A percentile compares a stretch with the other conserved stretches of the same genome.
Conservation (phyloP, 1,140 invertebrate genomes). For the Dysdera silvatica region DNA sequence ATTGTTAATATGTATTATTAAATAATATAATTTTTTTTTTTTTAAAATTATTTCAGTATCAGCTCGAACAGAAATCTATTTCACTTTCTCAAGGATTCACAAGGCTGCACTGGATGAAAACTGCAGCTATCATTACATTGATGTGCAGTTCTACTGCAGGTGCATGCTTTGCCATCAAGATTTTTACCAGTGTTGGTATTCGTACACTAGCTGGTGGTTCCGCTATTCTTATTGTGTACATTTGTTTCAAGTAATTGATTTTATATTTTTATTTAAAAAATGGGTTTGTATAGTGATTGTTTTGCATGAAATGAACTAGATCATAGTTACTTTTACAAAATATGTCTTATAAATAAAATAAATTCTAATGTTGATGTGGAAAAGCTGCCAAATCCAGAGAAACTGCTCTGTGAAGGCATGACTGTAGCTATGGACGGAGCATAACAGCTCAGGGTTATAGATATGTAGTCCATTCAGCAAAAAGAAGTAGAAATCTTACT, state of each 20-base stretch:
- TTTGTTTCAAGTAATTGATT: conserved; percentile 63
- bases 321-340: neutral
- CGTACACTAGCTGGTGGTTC: conserved; percentile 67
- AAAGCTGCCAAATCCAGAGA: no score
- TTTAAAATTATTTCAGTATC: conserved; percentile 39
- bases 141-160: conserved; percentile 65
- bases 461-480: no score
- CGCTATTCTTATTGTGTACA: conserved; percentile 70
- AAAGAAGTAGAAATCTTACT: no score
- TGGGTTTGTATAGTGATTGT: neutral
- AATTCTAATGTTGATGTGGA: no score
- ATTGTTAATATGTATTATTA: neutral
- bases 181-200: conserved; percentile 66
- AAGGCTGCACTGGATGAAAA: conserved; percentile 68
- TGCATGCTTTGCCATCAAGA: conserved; percentile 71
- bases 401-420: no score
- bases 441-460: no score
- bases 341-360: no score
- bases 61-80: conserved; percentile 64
- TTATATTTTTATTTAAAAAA: conserved; percentile 4
- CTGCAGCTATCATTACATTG: conserved; percentile 54
- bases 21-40: conserved; percentile 32
- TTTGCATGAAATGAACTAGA: neutral
- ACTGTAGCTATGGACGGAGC: no score
- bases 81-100: conserved; percentile 51